Base-by-base conservation (phyloP, 2,888 invertebrate genomes). In the Epirrhoe alternata region DNA sequence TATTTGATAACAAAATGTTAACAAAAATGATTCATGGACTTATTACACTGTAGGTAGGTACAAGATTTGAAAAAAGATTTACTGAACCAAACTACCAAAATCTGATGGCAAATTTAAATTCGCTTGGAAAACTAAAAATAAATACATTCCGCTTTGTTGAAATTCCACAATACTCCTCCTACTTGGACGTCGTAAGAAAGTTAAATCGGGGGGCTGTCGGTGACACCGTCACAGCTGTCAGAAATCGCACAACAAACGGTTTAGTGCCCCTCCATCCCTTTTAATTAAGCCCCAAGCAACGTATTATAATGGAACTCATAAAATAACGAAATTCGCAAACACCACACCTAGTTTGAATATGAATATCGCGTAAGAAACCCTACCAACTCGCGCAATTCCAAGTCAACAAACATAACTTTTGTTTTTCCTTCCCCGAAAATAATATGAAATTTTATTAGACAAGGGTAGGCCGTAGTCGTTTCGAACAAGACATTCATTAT, bases 211-310 rank as follows among this genome's bases (percentile, higher is more conserved):
- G 47, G 64, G 61, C 47, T 57, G 24, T 66, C 35, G 64, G 66
- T 72, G 72, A 72, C 74, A 71, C 69, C 72, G 77, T 76, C 76
- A 75, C 82, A 82, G 82, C 75, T 82, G 83, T 82, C 81, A 80
- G 74, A 74, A 74, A 77, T 79, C 71, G 71, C 71, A 76, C 77
- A 78, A 79, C 74, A 77, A 80, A 78, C 77, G 71, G 68, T 75
- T 79, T 75, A 74, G 73, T 72, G 72, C 65, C 70, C 72, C 69
- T 73, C 73, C 73, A 74, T 77, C 75, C 81, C 77, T 78, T 83
- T 84, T 84, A 84, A 84, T 84, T 83, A 84, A 82, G 78, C 78
- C 70, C 75, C 77, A 77, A 79, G 78, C 77, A 80, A 77, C 78
- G 74, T 72, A 74, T 76, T 76, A 77, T 81, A 79, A 83, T 82